Base-by-base conservation (phyloP, 2,113 vertebrate species). In the Oenanthe melanoleuca region DNA sequence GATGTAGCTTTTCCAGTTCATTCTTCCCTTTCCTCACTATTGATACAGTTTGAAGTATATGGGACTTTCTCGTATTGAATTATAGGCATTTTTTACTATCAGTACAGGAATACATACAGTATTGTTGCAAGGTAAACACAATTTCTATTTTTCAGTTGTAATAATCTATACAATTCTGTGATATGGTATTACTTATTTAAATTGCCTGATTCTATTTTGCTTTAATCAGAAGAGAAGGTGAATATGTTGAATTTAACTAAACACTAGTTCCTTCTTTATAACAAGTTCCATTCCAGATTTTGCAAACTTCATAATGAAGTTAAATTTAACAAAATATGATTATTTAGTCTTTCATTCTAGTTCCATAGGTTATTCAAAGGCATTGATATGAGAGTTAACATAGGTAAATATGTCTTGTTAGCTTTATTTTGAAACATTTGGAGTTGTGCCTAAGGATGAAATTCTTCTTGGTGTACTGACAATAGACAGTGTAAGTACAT, bases 81-180 rank as follows among this genome's bases (percentile, higher is more conserved):
- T 86, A 33, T 66, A 19, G 12, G 2, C 0, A 11, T 0, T 1
- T 60, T 92, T 40, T 57, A 18, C 34, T 52, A 29, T 33, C 57
- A 79, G n/a, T n/a, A n/a, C n/a, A n/a, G n/a, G n/a, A n/a, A n/a
- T n/a, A n/a, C n/a, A 40, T 83, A 7, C 18, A 50, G 33, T 34
- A 38, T 33, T 26, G 20, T 15, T 86, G 15, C 17, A 85, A 38
- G 28, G 22, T 14, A 82, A 85, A 19, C 15, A 73, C 21, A 52
- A 2, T 88, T 89, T 88, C 40, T 88, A 33, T 61, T 88, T 92
- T 93, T 86, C 60, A 69, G 42, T 60, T 57, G 23, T 26, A 92
- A 87, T 92, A 56, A 63, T 65, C 5, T 45, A 33, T 28, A 42
- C 50, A 42, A 45, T 38, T 88, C 6, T 69, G 29, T 72, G 56